A percentile compares a stretch with the other conserved stretches of the same genome.
Evolutionary conservation across 2,113 vertebrate species (phyloP).

Genomic region (Pelecanoides urinatrix): DNA sequence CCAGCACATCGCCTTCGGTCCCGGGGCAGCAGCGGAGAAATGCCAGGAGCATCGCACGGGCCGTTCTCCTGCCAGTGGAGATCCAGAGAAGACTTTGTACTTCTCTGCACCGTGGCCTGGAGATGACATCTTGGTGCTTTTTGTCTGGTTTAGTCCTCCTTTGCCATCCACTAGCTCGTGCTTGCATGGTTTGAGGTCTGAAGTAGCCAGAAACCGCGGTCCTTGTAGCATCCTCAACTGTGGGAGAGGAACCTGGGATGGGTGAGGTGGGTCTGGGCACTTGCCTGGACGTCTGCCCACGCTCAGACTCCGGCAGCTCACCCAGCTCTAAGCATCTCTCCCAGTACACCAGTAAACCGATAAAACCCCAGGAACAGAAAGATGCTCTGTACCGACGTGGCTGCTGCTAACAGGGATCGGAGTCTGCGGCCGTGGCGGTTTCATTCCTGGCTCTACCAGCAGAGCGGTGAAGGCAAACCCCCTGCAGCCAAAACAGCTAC

Average conservation of each 20-base stretch:
- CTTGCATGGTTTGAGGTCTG: background rate
- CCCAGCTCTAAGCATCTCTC: background rate
- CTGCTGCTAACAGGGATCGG: accelerated
- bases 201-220: accelerated
- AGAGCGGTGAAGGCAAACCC: background rate
- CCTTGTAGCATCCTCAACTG: no score
- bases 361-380: background rate
- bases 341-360: accelerated
- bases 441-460: no score
- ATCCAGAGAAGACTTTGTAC: background rate
- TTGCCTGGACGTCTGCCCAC: accelerated
- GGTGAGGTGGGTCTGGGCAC: background rate
- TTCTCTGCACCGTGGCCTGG: background rate
- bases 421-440: accelerated
- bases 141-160: background rate
- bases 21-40: accelerated
- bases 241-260: background rate
- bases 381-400: accelerated
- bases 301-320: accelerated
- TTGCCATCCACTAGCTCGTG: accelerated
- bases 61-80: background rate
- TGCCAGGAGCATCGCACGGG: accelerated
- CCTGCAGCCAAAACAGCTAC: accelerated
- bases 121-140: background rate
- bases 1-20: accelerated